phyloP scores from a whole-genome alignment of 2,797 vertebrate species.

The Gymnopithys bicolor region DNA sequence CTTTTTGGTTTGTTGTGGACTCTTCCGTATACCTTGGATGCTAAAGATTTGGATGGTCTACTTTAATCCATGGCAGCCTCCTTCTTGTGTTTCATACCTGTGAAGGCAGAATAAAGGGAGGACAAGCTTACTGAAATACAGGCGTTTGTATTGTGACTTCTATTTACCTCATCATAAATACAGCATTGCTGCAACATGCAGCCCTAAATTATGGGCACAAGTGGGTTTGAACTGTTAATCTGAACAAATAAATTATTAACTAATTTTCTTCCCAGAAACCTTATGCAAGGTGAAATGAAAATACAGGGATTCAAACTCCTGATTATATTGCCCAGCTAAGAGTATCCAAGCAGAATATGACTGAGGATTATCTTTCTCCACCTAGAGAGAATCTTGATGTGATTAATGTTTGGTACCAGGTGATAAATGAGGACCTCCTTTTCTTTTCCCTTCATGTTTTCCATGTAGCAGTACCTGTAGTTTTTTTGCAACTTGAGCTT shows the following conservation, averaged over 20 bases:
- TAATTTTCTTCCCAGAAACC: not conserved
- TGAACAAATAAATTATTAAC: not conserved
- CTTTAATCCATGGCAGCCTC: not conserved
- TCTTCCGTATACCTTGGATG: not conserved
- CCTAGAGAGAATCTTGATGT: not conserved
- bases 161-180: not conserved
- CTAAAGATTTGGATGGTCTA: not conserved
- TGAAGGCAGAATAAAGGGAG: not conserved
- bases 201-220: not conserved
- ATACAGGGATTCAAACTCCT: not conserved
- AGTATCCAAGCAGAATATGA: not conserved
- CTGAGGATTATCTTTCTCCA: not conserved
- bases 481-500: not conserved
- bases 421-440: not conserved
- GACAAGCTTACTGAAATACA: not conserved
- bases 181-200: not conserved
- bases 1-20: not conserved
- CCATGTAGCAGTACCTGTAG: accelerated
- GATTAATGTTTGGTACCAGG: not conserved
- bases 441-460: not conserved
- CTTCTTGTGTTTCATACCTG: not conserved
- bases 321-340: not conserved
- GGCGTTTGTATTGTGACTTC: not conserved
- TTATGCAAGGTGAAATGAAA: not conserved
- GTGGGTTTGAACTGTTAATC: not conserved